These are phyloP conservation scores for Ellobium chinense DNA, from an alignment of 2,888 invertebrate genomes.

Conservation along the genomic window DNA sequence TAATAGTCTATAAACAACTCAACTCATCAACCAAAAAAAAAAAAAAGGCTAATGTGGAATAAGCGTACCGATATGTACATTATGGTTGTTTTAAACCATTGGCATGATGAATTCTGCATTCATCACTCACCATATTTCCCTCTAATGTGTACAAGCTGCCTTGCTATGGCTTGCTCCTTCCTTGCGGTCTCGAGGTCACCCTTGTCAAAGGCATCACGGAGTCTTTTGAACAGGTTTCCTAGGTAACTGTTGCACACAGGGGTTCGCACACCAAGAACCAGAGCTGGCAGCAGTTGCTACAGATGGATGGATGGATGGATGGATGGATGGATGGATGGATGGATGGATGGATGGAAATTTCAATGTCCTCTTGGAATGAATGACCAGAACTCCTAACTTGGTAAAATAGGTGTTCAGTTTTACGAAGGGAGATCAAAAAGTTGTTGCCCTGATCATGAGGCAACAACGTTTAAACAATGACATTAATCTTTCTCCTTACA, in stretches of 20 bases:
- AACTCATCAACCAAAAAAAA: too few species aligned
- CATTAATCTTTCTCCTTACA: too few species aligned
- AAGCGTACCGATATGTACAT: too few species aligned
- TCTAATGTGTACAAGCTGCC: background rate
- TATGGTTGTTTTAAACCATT: too few species aligned
- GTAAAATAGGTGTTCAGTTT: too few species aligned
- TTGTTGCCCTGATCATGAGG: too few species aligned
- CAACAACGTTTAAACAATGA: too few species aligned
- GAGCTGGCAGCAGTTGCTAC: conserved; percentile 70
- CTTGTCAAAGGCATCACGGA: conserved; percentile 68
- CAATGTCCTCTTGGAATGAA: too few species aligned
- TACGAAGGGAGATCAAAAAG: too few species aligned
- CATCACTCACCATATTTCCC: conserved; percentile 34
- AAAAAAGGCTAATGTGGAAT: too few species aligned
- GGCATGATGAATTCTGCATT: background rate
- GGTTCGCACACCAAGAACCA: conserved; percentile 67
- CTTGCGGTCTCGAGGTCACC: conserved; percentile 70
- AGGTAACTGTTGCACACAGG: conserved; percentile 65
- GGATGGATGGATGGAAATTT: conserved; percentile 2
- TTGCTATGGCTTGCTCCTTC: conserved; percentile 55
- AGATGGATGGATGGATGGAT: background rate
- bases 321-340: background rate
- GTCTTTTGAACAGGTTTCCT: conserved; percentile 64
- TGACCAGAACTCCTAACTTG: too few species aligned
- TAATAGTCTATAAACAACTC: too few species aligned